These are phyloP conservation scores for Hoplodrina ambigua DNA, from an alignment of 2,888 invertebrate genomes.

Conservation along the genomic window DNA sequence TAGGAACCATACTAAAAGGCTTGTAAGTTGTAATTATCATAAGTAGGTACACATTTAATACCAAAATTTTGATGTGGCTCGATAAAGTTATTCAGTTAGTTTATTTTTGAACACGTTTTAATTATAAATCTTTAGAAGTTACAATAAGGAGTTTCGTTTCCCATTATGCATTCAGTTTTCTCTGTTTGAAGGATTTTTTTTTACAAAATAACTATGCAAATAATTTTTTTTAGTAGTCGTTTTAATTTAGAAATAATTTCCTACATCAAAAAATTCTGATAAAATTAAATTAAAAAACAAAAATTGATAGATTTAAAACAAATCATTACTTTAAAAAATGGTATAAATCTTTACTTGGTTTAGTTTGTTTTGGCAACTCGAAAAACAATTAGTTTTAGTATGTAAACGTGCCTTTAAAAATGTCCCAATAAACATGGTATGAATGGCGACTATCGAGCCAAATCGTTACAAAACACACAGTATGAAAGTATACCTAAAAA, in stretches of 20 bases:
- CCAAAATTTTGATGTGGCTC: conserved; percentile 53
- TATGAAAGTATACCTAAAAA: conserved; percentile 69
- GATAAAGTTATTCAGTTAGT: conserved; percentile 35
- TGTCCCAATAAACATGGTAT: neutral
- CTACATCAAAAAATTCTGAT: no score
- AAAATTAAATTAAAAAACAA: no score
- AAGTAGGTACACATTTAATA: conserved; percentile 50
- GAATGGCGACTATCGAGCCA: conserved; percentile 47
- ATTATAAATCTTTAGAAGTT: neutral
- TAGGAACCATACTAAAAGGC: conserved; percentile 73
- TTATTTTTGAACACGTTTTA: conserved; percentile 28
- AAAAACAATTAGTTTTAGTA: neutral
- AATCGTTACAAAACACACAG: conserved; percentile 60
- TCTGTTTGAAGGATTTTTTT: no score
- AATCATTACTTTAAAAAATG: no score
- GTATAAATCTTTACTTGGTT: no score
- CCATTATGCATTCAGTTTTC: no score
- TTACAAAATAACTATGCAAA: no score
- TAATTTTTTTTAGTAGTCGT: no score
- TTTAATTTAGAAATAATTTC: no score
- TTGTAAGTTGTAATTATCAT: conserved; percentile 47
- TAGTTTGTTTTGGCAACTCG: no score
- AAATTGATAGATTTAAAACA: no score
- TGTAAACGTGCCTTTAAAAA: conserved; percentile 9
- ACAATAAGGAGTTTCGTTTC: no score